Evolutionary conservation across 2,888 invertebrate species (phyloP).

Genomic region (Scelioninae gen. 2): DNA sequence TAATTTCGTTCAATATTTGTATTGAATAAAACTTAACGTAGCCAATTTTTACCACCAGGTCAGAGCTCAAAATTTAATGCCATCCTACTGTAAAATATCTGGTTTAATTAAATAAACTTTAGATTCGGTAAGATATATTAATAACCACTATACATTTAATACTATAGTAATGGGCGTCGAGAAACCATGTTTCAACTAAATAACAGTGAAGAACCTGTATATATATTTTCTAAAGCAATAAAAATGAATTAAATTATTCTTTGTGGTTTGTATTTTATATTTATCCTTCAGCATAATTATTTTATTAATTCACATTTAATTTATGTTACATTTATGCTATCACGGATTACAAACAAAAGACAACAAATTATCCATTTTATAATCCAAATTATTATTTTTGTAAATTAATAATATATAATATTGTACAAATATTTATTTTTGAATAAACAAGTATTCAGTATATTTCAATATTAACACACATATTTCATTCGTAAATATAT

Average conservation of each 20-base stretch:
- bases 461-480: too few relatives aligned
- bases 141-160: constrained; percentile 42
- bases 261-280: too few relatives aligned
- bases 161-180: constrained; percentile 31
- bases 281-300: too few relatives aligned
- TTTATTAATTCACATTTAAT: too few relatives aligned
- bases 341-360: too few relatives aligned
- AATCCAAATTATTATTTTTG: too few relatives aligned
- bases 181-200: constrained; percentile 37
- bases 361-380: too few relatives aligned
- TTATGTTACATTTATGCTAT: too few relatives aligned
- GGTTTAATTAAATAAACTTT: constrained; percentile 28
- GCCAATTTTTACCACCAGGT: constrained; percentile 39
- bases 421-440: too few relatives aligned
- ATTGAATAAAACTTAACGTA: not conserved
- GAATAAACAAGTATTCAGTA: too few relatives aligned
- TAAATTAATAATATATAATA: too few relatives aligned
- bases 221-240: constrained; percentile 70
- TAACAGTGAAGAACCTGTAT: constrained; percentile 53
- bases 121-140: constrained; percentile 34
- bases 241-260: constrained; percentile 59
- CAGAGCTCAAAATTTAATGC: constrained; percentile 50
- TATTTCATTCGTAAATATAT: too few relatives aligned
- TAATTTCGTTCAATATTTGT: not conserved
- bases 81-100: constrained; percentile 48